Conservation (phyloP, 1,140 invertebrate species). For the Aphelenchoides fujianensis region DNA sequence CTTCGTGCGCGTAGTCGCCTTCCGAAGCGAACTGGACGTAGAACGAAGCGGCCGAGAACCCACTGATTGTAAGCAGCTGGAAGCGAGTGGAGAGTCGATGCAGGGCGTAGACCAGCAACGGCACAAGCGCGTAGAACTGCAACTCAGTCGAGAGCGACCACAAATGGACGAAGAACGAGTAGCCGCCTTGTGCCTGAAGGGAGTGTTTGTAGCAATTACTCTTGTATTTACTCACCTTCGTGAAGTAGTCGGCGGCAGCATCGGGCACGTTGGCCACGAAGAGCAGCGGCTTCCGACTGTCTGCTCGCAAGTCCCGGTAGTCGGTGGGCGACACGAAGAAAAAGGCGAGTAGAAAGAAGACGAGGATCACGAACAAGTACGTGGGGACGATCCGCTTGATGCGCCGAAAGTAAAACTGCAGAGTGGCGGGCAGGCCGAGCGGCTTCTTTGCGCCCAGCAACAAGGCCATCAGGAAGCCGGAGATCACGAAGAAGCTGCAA, state of each 20-base stretch:
- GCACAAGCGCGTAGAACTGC: conserved; percentile 25
- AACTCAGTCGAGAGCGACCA: conserved; percentile 18
- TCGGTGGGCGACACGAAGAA: not conserved
- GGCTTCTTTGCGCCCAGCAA: not conserved
- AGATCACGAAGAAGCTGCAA: conserved; percentile 5
- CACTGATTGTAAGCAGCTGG: not conserved
- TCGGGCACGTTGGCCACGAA: not conserved
- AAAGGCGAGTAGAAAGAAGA: not conserved
- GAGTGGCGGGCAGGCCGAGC: no score
- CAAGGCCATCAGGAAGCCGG: not conserved
- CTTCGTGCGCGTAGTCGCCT: not conserved
- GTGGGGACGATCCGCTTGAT: not conserved
- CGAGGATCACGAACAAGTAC: not conserved
- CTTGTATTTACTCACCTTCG: not conserved
- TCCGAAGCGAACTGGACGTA: not conserved
- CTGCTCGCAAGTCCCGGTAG: not conserved
- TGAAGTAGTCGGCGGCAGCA: not conserved
- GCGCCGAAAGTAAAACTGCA: not conserved
- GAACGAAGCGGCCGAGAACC: not conserved
- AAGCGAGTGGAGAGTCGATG: not conserved
- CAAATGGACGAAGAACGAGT: conserved; percentile 22
- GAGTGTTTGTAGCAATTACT: not conserved
- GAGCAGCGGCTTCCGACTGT: not conserved
- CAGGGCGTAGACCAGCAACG: not conserved
- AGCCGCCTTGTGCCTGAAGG: not conserved